phyloP scores from a whole-genome alignment of 2,888 invertebrate species.

The Zygaena filipendulae region DNA sequence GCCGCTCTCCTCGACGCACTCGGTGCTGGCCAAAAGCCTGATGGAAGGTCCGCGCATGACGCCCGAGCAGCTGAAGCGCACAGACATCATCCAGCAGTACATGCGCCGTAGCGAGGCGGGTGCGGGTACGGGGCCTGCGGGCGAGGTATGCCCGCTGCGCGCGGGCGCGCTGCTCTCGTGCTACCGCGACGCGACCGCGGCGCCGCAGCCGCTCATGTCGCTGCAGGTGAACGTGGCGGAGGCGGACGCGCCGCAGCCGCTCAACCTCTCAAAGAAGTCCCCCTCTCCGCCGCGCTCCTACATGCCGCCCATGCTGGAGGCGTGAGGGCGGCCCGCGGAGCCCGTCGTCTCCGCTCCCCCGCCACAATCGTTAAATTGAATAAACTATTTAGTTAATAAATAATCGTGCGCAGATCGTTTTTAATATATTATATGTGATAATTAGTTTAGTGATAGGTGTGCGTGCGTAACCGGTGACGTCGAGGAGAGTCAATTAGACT shows the following conservation, averaged over 20 bases:
- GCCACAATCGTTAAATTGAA: slow-evolving; percentile 66
- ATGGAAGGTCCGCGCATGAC: slow-evolving; percentile 96
- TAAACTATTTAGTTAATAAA: slow-evolving; percentile 52
- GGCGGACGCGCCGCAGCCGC: slow-evolving; percentile 83
- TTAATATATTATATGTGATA: slow-evolving; percentile 78
- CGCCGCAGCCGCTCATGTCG: slow-evolving; percentile 52
- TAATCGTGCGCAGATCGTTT: slow-evolving; percentile 69
- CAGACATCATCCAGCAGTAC: slow-evolving; percentile 92
- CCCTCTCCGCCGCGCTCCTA: slow-evolving; percentile 69
- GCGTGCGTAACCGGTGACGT: slow-evolving; percentile 65
- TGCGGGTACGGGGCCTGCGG: slow-evolving; percentile 53
- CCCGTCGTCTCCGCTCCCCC: slow-evolving; percentile 58
- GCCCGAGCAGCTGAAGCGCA: slow-evolving; percentile 90
- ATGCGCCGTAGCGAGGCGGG: slow-evolving; percentile 81
- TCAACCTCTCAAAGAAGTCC: slow-evolving; percentile 90
- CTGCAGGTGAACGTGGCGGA: slow-evolving; percentile 85
- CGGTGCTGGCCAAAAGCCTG: slow-evolving; percentile 87
- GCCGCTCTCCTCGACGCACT: slow-evolving; percentile 86
- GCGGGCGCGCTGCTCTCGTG: slow-evolving; percentile 38
- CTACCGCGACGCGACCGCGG: slow-evolving; percentile 56
- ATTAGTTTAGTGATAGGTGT: slow-evolving; percentile 68
- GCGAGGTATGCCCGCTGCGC: slow-evolving; percentile 52
- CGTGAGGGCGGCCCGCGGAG: slow-evolving; percentile 70
- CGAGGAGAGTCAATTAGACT: slow-evolving; percentile 70
- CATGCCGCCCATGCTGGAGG: slow-evolving; percentile 71